Conservation (phyloP, 2,797 vertebrate species). For the Hydrophis major region DNA sequence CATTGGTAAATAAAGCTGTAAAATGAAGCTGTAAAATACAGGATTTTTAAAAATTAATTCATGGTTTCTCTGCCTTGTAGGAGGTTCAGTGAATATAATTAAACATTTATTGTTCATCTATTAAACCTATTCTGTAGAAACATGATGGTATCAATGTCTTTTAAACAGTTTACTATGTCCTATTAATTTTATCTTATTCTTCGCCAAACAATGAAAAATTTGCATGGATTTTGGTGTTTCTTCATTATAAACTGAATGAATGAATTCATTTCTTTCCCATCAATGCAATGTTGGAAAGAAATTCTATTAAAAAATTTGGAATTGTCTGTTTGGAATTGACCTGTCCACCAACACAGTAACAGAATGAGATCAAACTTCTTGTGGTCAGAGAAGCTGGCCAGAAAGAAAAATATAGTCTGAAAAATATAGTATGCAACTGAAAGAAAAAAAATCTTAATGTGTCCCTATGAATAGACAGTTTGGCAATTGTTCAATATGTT, state of each 20-base stretch:
- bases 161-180: neutral
- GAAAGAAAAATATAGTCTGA: no score
- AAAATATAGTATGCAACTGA: no score
- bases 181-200: neutral
- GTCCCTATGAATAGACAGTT: no score
- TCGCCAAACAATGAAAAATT: no score
- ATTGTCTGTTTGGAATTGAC: no score
- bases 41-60: neutral
- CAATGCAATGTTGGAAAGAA: neutral
- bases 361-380: no score
- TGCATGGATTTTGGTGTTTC: neutral
- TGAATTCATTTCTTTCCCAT: neutral
- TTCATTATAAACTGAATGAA: neutral
- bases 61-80: neutral
- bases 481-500: no score
- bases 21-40: neutral
- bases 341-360: no score
- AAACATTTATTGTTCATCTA: neutral
- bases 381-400: no score
- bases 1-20: neutral
- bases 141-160: neutral
- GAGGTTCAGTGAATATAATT: neutral
- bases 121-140: neutral
- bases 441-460: no score
- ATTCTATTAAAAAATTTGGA: neutral